Base-by-base conservation (phyloP, 1,140 invertebrate genomes). In the Formica selysi region DNA sequence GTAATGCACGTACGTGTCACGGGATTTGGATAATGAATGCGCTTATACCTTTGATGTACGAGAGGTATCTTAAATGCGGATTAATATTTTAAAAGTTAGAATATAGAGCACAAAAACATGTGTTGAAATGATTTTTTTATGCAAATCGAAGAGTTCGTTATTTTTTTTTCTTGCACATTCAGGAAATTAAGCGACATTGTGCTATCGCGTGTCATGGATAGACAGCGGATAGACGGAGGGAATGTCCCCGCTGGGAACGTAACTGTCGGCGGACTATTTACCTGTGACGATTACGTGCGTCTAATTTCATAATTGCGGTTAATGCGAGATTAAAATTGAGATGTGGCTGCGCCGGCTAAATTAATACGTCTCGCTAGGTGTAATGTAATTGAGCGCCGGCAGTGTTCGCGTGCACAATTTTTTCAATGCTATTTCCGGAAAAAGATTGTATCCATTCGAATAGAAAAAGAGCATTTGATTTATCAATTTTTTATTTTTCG, bases 321-420 rank as follows among this genome's bases (percentile, higher is more conserved):
- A 88, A 88, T 81, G 76, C 57, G 62, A 86, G 87, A 88, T 76
- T 70, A 79, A 81, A 89, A 86, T 89, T 89, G 85, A 89, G 88
- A 86, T 81, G 74, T 83, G 19, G 44, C 70, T 48, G 67, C 41
- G 67, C 68, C 81, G 54, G 19, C 29, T 76, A 80, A 64, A 80
- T 74, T 57, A 51, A 38, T 76, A 68, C 51, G 74, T 79, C 73
- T 87, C 44, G 73, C 44, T 62, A n/a, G 73, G 68, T 70, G 67
- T 80, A 88, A 88, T 64, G 70, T 86, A 86, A 89, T 86, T 86
- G 81, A 86, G 51, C 36, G 68, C 62, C 78, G 57, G 16, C 76
- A 62, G 36, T 76, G 64, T 76, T 38, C 83, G 81, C 81, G 81
- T 78, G 73, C 26, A 64, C 16, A 51, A 41, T 86, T 70, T 70